Evolutionary conservation across 30 jellyfish, hydroid and myxozoan species (phyloP).

Genomic region (Sanderia malayensis): DNA sequence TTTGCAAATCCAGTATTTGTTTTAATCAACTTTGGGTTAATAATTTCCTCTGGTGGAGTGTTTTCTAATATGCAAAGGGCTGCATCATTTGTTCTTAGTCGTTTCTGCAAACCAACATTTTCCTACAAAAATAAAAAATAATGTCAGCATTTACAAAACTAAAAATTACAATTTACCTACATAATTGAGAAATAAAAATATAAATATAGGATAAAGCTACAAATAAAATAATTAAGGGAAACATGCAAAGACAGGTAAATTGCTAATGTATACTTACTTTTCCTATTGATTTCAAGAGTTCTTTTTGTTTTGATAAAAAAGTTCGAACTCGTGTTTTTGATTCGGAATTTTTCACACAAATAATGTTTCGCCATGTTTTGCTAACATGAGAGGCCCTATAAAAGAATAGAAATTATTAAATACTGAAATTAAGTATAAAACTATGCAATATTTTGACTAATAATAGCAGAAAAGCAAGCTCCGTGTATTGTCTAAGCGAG

Average conservation of each 20-base stretch:
- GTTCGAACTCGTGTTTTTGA: conserved; percentile 10
- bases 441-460: too few species aligned
- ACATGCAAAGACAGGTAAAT: too few species aligned
- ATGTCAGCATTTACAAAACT: background rate
- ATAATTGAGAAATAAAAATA: background rate
- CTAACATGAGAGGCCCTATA: conserved; percentile 49
- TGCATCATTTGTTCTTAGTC: conserved; percentile 5
- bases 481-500: too few species aligned
- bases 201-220: too few species aligned
- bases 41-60: conserved; percentile 37
- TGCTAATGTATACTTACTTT: too few species aligned
- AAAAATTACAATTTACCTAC: background rate
- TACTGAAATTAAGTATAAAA: too few species aligned
- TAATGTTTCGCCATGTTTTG: conserved; percentile 38
- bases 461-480: too few species aligned
- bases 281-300: conserved; percentile 14
- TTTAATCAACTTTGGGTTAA: conserved; percentile 28
- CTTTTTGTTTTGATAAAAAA: conserved; percentile 19
- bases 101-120: conserved; percentile 46
- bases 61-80: conserved; percentile 39
- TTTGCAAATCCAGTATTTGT: background rate
- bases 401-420: too few species aligned
- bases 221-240: too few species aligned
- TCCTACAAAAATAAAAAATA: conserved; percentile 26
- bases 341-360: background rate